Evolutionary conservation across 2,888 invertebrate species (phyloP).

Genomic region (Chrysolina oricalcia): DNA sequence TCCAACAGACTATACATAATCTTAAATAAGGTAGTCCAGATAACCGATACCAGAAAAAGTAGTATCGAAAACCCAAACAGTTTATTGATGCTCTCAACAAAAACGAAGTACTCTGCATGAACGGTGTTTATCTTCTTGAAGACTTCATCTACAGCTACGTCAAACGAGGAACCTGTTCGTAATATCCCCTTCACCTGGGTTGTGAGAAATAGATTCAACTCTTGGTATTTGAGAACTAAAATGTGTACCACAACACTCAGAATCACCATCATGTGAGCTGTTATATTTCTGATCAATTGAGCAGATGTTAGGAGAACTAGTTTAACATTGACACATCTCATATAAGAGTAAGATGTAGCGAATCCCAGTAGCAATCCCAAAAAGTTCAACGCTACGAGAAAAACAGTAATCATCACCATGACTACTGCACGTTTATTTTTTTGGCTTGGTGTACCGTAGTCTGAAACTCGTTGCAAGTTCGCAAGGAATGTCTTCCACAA

Average conservation of each 20-base stretch:
- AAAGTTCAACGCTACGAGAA: not conserved
- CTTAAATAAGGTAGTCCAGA: not conserved
- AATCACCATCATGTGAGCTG: not conserved
- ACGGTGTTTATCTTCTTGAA: not conserved
- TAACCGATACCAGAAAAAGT: not conserved
- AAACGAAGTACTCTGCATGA: not conserved
- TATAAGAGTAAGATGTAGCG: not conserved
- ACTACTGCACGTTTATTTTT: not conserved
- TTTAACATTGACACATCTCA: not conserved
- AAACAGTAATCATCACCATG: not conserved
- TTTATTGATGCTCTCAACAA: not conserved
- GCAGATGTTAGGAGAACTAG: not conserved
- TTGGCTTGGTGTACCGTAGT: not conserved
- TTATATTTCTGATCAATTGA: not conserved
- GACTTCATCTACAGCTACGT: not conserved
- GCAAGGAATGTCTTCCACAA: not conserved
- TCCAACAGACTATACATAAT: not conserved
- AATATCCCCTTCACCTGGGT: not conserved
- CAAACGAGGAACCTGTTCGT: not conserved
- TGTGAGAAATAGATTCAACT: not conserved
- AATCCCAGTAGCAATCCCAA: not conserved
- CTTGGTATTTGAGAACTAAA: not conserved
- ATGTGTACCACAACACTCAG: not conserved
- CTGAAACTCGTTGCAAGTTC: not conserved
- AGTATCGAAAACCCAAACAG: not conserved